Conservation (phyloP, 2,113 vertebrate genomes). For the Elephantulus edwardii region DNA sequence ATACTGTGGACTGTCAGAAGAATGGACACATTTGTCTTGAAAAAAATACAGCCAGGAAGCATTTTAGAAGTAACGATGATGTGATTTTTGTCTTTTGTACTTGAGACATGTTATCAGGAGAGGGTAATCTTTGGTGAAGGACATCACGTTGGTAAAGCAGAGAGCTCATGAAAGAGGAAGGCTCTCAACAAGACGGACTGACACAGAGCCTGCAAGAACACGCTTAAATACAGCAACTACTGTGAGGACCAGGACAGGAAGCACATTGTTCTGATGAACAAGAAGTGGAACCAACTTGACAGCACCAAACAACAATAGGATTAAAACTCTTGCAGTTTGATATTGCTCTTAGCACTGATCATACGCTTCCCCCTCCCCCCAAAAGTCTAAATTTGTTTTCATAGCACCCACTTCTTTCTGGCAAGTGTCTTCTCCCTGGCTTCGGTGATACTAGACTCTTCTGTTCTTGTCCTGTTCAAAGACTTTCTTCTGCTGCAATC, state of each 20-base stretch:
- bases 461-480: background rate
- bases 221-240: background rate
- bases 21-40: background rate
- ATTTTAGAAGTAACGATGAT: background rate
- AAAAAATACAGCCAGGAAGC: background rate
- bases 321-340: background rate
- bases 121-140: background rate
- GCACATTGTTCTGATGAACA: background rate
- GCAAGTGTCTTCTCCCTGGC: background rate
- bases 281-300: background rate
- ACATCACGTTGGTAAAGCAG: background rate
- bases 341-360: background rate
- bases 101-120: background rate
- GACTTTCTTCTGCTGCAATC: background rate
- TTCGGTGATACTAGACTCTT: background rate
- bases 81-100: background rate
- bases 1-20: background rate
- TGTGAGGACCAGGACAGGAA: background rate
- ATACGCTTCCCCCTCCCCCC: background rate
- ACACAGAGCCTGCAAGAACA: background rate
- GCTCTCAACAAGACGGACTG: background rate
- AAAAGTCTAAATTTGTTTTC: background rate
- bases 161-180: background rate
- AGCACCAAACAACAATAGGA: background rate
- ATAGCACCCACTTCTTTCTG: background rate